These are phyloP conservation scores for Drosophila eohydei DNA, from an alignment of 2,888 invertebrate genomes.

Conservation along the genomic window DNA sequence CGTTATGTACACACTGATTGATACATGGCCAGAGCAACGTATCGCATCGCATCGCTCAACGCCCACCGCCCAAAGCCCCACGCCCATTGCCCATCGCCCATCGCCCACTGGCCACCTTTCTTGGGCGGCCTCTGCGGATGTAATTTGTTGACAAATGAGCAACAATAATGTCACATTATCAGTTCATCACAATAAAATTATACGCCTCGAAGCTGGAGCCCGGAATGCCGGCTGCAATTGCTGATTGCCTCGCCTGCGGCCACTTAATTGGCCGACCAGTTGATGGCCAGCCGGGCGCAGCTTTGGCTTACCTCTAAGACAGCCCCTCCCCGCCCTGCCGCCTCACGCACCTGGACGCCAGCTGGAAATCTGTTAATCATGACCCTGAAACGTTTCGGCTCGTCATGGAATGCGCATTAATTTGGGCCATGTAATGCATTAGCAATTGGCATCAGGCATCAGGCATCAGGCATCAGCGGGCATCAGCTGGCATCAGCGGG, in stretches of 20 bases:
- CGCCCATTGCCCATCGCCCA: not conserved
- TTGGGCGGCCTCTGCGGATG: conserved; percentile 48
- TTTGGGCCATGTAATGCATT: conserved; percentile 55
- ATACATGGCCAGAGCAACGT: conserved; percentile 60
- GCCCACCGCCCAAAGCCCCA: conserved; percentile 28
- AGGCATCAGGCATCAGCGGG: conserved; percentile 6
- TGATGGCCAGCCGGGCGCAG: conserved; percentile 21
- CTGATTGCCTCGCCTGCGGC: conserved; percentile 35
- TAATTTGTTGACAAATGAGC: conserved; percentile 80
- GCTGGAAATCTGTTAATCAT: conserved; percentile 68
- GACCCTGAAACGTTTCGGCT: conserved; percentile 48
- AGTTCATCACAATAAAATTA: conserved; percentile 81
- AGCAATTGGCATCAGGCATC: conserved; percentile 36
- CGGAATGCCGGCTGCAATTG: conserved; percentile 42
- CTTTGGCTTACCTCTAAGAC: conserved; percentile 34
- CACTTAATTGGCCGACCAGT: conserved; percentile 56
- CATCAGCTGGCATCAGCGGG: conserved; percentile 14
- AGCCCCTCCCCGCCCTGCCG: not conserved
- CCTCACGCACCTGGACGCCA: not conserved
- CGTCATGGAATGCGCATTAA: conserved; percentile 72
- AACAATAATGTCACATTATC: conserved; percentile 80
- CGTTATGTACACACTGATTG: conserved; percentile 71
- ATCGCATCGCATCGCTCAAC: conserved; percentile 7
- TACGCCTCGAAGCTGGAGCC: conserved; percentile 48
- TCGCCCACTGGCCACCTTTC: conserved; percentile 40